Evolutionary conservation across 2,113 vertebrate genomes (phyloP).

Genomic region (Otus sunia): DNA sequence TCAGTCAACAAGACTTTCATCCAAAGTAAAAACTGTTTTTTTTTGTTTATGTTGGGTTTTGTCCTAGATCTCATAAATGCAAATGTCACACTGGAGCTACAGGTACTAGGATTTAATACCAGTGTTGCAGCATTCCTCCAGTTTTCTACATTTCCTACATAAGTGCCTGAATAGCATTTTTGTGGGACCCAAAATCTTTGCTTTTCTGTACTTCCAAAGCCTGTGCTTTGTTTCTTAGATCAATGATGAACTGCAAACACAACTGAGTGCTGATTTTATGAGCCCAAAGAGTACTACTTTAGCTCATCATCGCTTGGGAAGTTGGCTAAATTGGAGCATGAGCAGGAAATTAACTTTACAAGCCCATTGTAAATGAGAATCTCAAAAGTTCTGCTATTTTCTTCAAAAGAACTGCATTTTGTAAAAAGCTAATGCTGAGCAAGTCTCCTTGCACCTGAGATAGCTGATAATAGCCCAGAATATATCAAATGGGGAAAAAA

Average conservation of each 20-base stretch:
- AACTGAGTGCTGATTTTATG: background rate
- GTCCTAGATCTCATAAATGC: background rate
- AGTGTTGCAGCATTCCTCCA: background rate
- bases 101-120: background rate
- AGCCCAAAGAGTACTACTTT: background rate
- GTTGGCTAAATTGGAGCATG: background rate
- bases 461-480: background rate
- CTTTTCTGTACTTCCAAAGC: background rate
- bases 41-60: background rate
- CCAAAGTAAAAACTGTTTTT: slow-evolving; percentile 84
- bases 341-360: background rate
- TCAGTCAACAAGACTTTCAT: slow-evolving; percentile 94
- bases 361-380: background rate
- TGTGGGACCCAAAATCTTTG: background rate
- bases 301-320: background rate
- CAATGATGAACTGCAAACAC: background rate
- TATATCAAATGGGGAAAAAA: background rate
- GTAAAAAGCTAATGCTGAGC: background rate
- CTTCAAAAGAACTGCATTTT: background rate
- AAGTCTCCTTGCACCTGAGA: background rate
- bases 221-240: background rate
- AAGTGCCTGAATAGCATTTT: background rate
- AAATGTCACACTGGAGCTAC: background rate
- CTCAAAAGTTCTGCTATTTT: background rate
- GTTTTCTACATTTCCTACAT: background rate